Evolutionary conservation across 2,797 vertebrate genomes (phyloP), one percentile per base, ranked within the genome.

Genomic region (Crenichthys baileyi): DNA sequence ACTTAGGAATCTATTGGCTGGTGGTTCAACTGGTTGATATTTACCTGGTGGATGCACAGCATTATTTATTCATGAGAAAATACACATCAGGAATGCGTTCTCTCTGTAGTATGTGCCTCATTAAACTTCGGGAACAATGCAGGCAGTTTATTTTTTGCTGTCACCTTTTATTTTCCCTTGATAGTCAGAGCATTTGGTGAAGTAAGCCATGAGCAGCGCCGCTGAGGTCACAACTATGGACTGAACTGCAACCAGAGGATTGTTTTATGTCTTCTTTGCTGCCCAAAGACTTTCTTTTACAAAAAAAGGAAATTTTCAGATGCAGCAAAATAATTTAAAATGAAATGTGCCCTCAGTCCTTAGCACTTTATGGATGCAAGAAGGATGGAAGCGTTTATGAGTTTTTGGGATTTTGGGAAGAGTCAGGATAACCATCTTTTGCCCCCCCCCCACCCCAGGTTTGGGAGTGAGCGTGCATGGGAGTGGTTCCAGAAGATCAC

Each of bases 11-110:
- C 78, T 85, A 85, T 91, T 89, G 79, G 83, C 82, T 76, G 89
- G 72, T 94, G 95, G 95, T 88, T 96, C 90, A 95, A 93, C 85
- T 88, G 78, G 77, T 88, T 86, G 91, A 89, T 85, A 79, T 93
- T 93, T 79, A 90, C 91, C 92, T 50, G 29, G 77, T 88, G 16
- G 81, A 91, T 75, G 41, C 76, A 75, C 78, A 84, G 76, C 81
- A 92, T 92, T 91, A 85, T 93, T 92, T 92, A 83, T 84, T 65
- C 67, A 70, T 70, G 44, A 79, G 73, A 79, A 89, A 82, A 85
- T 87, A 86, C 91, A 83, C 67, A 73, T 83, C 68, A 70, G 13
- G 39, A n/a, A 46, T 46, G 67, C 46, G 67, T n/a, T 70, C 5
- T 46, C 70, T 20, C 31, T 46, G 77, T 73, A 82, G 76, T 53